Evolutionary conservation across 2,888 invertebrate genomes (phyloP).

Genomic region (Habrosyne pyritoides): DNA sequence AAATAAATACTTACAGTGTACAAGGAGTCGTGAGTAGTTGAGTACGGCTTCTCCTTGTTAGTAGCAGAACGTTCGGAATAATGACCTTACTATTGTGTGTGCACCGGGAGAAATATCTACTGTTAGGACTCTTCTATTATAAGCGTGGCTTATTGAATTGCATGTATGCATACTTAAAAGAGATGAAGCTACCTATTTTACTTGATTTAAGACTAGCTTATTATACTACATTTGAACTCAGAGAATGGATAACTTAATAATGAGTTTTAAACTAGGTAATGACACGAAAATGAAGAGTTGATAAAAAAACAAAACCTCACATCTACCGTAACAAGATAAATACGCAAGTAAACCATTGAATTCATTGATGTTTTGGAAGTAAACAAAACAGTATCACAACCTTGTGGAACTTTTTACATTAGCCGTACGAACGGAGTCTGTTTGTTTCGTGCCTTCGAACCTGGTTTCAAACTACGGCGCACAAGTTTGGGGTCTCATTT

Average conservation of each 20-base stretch:
- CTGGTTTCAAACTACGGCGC: slow-evolving; percentile 61
- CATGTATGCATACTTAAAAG: neutral
- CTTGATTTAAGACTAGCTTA: no score
- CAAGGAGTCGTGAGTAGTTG: slow-evolving; percentile 34
- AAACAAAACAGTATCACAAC: slow-evolving; percentile 63
- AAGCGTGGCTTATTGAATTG: neutral
- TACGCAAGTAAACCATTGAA: slow-evolving; percentile 41
- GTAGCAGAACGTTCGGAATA: slow-evolving; percentile 43
- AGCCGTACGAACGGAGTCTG: slow-evolving; percentile 61
- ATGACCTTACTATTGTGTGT: slow-evolving; percentile 24
- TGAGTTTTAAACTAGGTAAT: neutral
- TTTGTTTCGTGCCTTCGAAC: slow-evolving; percentile 72
- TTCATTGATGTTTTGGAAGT: slow-evolving; percentile 65
- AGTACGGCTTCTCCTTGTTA: slow-evolving; percentile 53
- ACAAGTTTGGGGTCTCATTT: slow-evolving; percentile 74
- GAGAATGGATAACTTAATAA: neutral
- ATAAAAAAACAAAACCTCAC: neutral
- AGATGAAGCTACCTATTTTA: no score
- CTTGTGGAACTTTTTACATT: slow-evolving; percentile 75
- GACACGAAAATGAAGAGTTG: neutral
- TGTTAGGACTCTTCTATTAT: slow-evolving; percentile 1
- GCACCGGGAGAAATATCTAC: slow-evolving; percentile 7
- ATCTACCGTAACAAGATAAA: neutral
- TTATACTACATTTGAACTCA: no score
- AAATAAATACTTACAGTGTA: slow-evolving; percentile 66